Conservation (phyloP, 1,140 invertebrate genomes). For the Megalopta genalis region DNA sequence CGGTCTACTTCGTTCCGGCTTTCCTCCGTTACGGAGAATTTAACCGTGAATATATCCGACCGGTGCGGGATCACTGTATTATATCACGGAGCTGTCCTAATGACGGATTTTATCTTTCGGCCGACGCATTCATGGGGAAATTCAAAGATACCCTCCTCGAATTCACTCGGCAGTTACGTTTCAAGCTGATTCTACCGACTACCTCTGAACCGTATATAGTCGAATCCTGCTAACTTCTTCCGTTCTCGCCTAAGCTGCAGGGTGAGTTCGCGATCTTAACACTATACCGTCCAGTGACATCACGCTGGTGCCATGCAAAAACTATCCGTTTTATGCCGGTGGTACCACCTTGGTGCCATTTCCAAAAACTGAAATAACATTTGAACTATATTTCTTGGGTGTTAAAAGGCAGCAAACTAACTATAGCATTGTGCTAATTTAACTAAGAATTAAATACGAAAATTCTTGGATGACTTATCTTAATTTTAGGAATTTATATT, state of each 20-base stretch:
- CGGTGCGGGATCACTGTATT: neutral
- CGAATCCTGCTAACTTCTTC: neutral
- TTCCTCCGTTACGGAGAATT: constrained; percentile 1
- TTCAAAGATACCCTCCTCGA: neutral
- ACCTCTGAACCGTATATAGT: neutral
- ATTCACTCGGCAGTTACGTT: neutral
- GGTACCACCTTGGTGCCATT: too few species aligned
- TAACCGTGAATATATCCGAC: constrained; percentile 11
- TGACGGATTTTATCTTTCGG: neutral
- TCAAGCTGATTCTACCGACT: neutral
- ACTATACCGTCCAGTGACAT: too few species aligned
- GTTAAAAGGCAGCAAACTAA: too few species aligned
- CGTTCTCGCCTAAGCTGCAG: neutral
- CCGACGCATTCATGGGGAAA: neutral
- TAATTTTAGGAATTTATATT: too few species aligned
- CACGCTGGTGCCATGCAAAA: too few species aligned
- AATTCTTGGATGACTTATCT: too few species aligned
- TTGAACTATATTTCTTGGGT: too few species aligned
- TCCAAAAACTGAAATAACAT: too few species aligned
- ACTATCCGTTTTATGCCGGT: too few species aligned
- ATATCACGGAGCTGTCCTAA: constrained; percentile 11
- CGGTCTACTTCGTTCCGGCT: constrained; percentile 54
- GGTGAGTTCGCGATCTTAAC: too few species aligned
- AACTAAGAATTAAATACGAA: too few species aligned
- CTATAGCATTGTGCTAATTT: too few species aligned